Conservation (phyloP, 1,140 invertebrate genomes). For the Drosophila orena region DNA sequence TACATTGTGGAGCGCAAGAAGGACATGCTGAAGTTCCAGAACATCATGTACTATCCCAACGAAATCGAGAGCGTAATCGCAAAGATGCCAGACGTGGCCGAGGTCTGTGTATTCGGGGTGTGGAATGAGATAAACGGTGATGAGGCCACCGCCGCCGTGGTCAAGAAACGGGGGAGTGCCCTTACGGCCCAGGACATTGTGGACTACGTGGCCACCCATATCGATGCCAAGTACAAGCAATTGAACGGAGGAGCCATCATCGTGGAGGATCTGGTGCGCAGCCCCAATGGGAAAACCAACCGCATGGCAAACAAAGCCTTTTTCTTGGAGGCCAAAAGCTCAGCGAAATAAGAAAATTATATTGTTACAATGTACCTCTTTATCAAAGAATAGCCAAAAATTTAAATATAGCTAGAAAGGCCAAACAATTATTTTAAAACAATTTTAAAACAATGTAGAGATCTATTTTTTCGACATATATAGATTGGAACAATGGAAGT, state of each 20-base stretch:
- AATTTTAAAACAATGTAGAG: no score
- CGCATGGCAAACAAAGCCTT: slow-evolving; percentile 54
- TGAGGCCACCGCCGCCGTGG: slow-evolving; percentile 64
- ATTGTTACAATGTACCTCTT: no score
- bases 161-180: slow-evolving; percentile 37
- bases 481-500: no score
- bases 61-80: slow-evolving; percentile 65
- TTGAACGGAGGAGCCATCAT: slow-evolving; percentile 84
- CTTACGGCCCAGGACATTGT: slow-evolving; percentile 63
- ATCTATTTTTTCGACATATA: no score
- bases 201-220: slow-evolving; percentile 46
- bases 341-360: not conserved
- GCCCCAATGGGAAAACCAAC: slow-evolving; percentile 69
- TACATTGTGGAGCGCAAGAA: slow-evolving; percentile 88
- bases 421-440: no score
- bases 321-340: slow-evolving; percentile 46
- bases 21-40: slow-evolving; percentile 86
- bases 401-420: not conserved
- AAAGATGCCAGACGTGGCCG: slow-evolving; percentile 56
- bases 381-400: not conserved
- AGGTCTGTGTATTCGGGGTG: slow-evolving; percentile 73
- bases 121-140: slow-evolving; percentile 60
- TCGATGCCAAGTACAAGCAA: slow-evolving; percentile 65
- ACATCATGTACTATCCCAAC: slow-evolving; percentile 76
- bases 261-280: slow-evolving; percentile 81